Evolutionary conservation across 2,797 vertebrate species (phyloP), one percentile per base, ranked within the genome.

Genomic region (Micropoecilia bifurca): DNA sequence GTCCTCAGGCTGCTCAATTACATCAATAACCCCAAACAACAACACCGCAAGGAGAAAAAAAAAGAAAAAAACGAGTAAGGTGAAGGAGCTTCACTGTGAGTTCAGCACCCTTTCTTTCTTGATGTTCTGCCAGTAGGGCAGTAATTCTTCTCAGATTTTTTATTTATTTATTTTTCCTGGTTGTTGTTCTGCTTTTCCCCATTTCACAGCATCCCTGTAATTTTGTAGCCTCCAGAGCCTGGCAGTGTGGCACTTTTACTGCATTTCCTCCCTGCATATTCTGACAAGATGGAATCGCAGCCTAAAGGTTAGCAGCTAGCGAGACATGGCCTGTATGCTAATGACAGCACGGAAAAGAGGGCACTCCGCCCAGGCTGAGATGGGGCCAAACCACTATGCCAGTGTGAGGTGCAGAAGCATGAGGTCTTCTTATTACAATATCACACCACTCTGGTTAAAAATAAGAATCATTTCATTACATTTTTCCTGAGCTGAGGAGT

Each of bases 271-370:
- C 84, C 89, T 87, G 84, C 63, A 80, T 85, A 83, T 87, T 89
- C 85, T 74, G 85, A 87, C 83, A 89, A 87, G 93, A 95, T 93
- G 91, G 92, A 95, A 94, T 91, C 90, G 87, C 87, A 84, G 93
- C 91, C 94, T 90, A 90, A 91, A 92, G 92, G 87, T 88, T 92
- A 89, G 88, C 91, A 94, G 90, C 82, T 77, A 80, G 77, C 81
- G 92, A 92, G 86, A 94, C 92, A 92, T 82, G 90, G 88, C 83
- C 85, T 91, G 91, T 93, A 92, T 92, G 87, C 85, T 94, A 96
- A 95, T 95, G 87, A 89, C 78, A 87, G 88, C 79, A 61, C 41
- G 77, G 86, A 83, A 81, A 73, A n/a, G 76, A 71, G 72, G 80
- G 61, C 77, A 46, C 81, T 74, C 74, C 53, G 85, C 80, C 77